Evolutionary conservation across 1,140 invertebrate species (phyloP), one percentile per base, ranked within the genome.

Genomic region (Zaprionus inermis): DNA sequence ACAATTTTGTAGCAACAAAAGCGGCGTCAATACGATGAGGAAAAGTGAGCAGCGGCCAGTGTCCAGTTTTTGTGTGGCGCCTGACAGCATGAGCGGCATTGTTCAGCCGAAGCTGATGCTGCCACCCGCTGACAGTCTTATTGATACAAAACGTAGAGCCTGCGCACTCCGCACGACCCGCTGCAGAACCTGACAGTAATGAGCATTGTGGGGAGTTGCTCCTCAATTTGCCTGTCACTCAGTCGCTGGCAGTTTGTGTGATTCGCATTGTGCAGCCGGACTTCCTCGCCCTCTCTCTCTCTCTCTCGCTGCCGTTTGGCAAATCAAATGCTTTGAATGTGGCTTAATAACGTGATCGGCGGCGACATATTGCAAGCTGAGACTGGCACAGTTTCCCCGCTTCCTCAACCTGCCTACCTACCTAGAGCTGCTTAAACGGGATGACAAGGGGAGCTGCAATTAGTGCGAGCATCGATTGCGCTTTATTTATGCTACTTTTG

Each of bases 161-260:
- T 30, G n/a, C n/a, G n/a, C 5, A 0, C 34, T 32, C 9, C 46
- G 18, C 36, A 1, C 14, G 36, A 38, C 5, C 36, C n/a, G 14
- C 36, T 38, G 16, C 20, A 41, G 28, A 14, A 58, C 2, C 61
- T 81, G 75, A 86, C 81, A 86, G 69, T 86, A 86, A 84, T 81
- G 81, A 86, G 78, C 67, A 75, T 81, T 78, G 67, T 76, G 75
- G 46, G 72, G 72, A 74, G 69, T 75, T 75, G 66, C 56, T 61
- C 36, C 58, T 52, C 75, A 77, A 78, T 74, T 78, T 81, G 71
- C 58, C 63, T 67, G 69, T 76, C 78, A 84, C 59, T 75, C 63
- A 49, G 30, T 46, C 16, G 36, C 34, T 9, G 49, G 38, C 74
- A 54, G 34, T 36, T 56, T 9, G 65, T 44, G 51, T 30, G 41